Base-by-base conservation (phyloP, 2,797 vertebrate genomes). In the Pseudomugil tenellus region DNA sequence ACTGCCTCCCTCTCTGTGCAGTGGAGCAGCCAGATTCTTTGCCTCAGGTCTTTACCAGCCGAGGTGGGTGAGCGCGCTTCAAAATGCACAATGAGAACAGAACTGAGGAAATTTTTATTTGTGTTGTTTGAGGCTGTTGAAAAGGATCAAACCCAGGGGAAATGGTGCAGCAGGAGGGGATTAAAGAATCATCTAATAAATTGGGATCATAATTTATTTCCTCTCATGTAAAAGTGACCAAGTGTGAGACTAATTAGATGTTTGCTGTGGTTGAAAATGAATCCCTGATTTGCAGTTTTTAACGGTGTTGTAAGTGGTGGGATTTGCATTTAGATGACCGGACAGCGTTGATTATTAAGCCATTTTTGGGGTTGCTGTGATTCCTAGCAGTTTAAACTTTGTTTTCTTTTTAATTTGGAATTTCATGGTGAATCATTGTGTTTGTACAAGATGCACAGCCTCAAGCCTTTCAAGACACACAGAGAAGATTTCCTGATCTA, bases 41-140 rank as follows among this genome's bases (percentile, higher is more conserved):
- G 88, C 91, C 91, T 91, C 76, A 48, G 90, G 91, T 88, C 87
- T 85, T 84, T 88, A 80, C 74, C 76, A 71, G 87, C 75, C 37
- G 87, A 90, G 84, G 82, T 89, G 87, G 83, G 81, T 85, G 85
- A 87, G 81, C 60, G 63, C 12, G 74, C 70, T 81, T 88, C 58
- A 54, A 72, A 86, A 82, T 29, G 39, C 71, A 84, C 71, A 66
- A 66, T 65, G 58, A 79, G 61, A 82, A 65, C 63, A 85, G 56
- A 65, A 72, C 55, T 52, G 46, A 63, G 57, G 74, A 61, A 2
- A 31, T 74, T 81, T 76, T 78, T 64, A 67, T 74, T 39, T 23
- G 60, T 63, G 28, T 73, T 21, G 26, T 80, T 77, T 75, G 26
- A 73, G 59, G 62, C 25, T 6, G 2, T 77, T 78, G 21, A 77